Evolutionary conservation across 2,113 vertebrate genomes (phyloP), one percentile per base, ranked within the genome.

Genomic region (Melanocharis versteri): DNA sequence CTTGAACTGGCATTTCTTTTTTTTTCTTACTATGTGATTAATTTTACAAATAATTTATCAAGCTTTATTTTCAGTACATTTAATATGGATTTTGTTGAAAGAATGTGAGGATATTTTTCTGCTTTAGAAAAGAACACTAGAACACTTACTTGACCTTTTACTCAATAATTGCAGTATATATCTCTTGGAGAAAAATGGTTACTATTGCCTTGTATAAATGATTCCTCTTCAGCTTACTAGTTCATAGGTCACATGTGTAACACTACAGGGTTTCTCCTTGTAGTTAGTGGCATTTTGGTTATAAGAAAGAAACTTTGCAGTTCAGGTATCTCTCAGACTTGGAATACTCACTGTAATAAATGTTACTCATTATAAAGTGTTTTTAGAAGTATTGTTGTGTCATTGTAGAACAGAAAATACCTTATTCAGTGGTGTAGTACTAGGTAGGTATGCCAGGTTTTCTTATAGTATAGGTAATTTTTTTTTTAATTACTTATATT

Each of bases 351-450:
- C 5, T 70, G 5, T 54, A 44, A 54, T 47, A 76, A 56, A 20
- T 50, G 12, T 7, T 66, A 70, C 28, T 57, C 10, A 31, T 40
- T 65, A 50, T 22, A 53, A 90, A 70, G 4, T 70, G 48, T 47
- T 81, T 64, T 73, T 72, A 54, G n/a, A 58, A 79, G 9, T 21
- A 58, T 15, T 57, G 10, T 37, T 68, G 2, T 37, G 89, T 68
- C 53, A 47, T 16, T 68, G 33, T 20, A 19, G 23, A 91, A 56
- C 8, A 47, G 18, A 83, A 91, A 88, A 95, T 19, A 44, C 4
- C 2, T 45, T 75, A 35, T 45, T 53, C 13, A 28, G 31, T 3
- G 7, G 2, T 2, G 10, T 3, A 50, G 11, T 22, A 48, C 1
- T 20, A 9, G 11, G 6, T 27, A 66, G 16, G 20, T 39, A 26